phyloP scores from a whole-genome alignment of 2,113 vertebrate species.

The Trogon melanurus region DNA sequence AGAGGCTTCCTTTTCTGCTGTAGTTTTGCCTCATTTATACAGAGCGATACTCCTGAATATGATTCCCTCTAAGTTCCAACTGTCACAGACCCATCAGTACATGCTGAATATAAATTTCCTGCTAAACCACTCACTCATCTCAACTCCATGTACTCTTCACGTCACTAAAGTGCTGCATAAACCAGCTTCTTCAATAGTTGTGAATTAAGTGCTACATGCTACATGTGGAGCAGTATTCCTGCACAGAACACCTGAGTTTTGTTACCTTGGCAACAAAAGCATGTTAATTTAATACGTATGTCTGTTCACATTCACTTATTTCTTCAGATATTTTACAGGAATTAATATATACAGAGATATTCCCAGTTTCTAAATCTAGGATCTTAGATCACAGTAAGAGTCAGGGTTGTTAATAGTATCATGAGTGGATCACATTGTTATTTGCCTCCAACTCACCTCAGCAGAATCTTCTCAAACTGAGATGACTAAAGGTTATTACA shows the following conservation, averaged over 20 bases:
- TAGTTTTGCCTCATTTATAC: background rate
- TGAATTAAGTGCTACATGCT: background rate
- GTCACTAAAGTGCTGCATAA: constrained; percentile 8
- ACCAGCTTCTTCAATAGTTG: background rate
- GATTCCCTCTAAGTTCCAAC: background rate
- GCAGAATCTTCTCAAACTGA: background rate
- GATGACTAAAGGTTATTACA: background rate
- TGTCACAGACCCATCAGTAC: background rate
- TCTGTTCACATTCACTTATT: constrained; percentile 8
- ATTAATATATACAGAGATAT: background rate
- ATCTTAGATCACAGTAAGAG: background rate
- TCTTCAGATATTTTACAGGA: background rate
- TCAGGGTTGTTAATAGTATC: background rate
- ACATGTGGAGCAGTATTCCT: background rate
- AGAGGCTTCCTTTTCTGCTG: background rate
- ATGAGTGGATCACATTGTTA: background rate
- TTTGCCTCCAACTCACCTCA: background rate
- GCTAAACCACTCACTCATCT: constrained; percentile 18
- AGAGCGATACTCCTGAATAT: background rate
- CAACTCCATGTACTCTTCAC: background rate
- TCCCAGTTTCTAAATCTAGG: background rate
- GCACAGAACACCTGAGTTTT: constrained; percentile 21
- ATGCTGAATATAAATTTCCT: background rate
- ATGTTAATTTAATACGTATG: background rate
- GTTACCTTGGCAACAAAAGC: constrained; percentile 52